Percentiles rank a stretch among this genome's conserved stretches.
Evolutionary conservation across 2,113 vertebrate genomes (phyloP).

Genomic region (Toxotes chatareus): DNA sequence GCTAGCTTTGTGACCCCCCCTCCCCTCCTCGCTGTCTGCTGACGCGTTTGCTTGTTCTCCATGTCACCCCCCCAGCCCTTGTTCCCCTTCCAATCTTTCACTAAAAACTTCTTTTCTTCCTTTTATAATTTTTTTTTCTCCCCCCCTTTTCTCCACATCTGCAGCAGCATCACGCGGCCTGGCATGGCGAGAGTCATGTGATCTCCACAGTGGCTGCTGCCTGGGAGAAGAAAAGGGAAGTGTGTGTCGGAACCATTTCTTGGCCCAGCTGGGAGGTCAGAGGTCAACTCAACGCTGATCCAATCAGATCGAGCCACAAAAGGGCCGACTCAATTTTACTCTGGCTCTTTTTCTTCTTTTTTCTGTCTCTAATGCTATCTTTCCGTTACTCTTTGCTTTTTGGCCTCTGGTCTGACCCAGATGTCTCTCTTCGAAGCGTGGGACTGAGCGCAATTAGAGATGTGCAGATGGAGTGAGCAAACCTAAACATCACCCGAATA

Average conservation of each 20-base stretch:
- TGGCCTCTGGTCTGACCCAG: slow-evolving; percentile 52
- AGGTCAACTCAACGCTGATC: slow-evolving; percentile 72
- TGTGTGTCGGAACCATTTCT: slow-evolving; percentile 77
- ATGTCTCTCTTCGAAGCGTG: slow-evolving; percentile 40
- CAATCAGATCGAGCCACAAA: slow-evolving; percentile 64
- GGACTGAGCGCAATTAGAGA: slow-evolving; percentile 32
- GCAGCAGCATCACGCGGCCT: slow-evolving; percentile 81
- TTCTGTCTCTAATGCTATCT: slow-evolving; percentile 15
- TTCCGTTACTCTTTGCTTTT: slow-evolving; percentile 46
- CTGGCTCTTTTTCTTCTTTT: slow-evolving; percentile 14
- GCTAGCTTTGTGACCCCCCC: slow-evolving; percentile 81
- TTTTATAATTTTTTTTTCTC: slow-evolving; percentile 45
- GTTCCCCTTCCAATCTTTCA: slow-evolving; percentile 75
- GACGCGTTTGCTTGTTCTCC: slow-evolving; percentile 80
- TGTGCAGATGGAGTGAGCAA: slow-evolving; percentile 34
- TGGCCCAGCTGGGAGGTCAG: slow-evolving; percentile 75
- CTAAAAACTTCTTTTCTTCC: slow-evolving; percentile 78
- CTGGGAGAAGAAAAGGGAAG: slow-evolving; percentile 75
- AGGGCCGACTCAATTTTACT: slow-evolving; percentile 43
- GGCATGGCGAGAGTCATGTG: slow-evolving; percentile 79
- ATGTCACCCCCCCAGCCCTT: slow-evolving; percentile 71
- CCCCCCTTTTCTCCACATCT: slow-evolving; percentile 76
- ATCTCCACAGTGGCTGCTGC: slow-evolving; percentile 66
- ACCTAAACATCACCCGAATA: slow-evolving; percentile 58
- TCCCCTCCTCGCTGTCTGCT: slow-evolving; percentile 70